Base-by-base conservation (phyloP, 1,140 invertebrate genomes). In the Drosophila prosaltans region DNA sequence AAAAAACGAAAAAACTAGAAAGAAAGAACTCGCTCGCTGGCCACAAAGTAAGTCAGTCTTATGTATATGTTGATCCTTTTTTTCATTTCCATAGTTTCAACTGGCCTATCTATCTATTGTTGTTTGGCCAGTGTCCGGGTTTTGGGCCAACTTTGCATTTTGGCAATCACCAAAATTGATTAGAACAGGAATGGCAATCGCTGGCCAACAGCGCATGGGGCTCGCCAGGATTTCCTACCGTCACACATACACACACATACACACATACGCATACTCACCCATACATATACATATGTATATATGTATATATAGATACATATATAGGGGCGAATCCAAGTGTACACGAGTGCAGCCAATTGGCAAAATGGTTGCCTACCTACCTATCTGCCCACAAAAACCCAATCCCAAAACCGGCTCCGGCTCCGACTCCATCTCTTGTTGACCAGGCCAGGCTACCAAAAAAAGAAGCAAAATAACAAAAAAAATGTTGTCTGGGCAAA, bases 111-210 rank as follows among this genome's bases (percentile, higher is more conserved):
- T 76, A 39, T 55, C 66, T 76, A 67, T 76, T 76, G 72, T 69
- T 59, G 74, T 76, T 30, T 76, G 61, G 60, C 58, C 70, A 32
- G 39, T 63, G 45, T 57, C 65, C 62, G 54, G 10, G 24, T 39
- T 73, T 30, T 32, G 43, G 26, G 41, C 45, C 40, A 69, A 67
- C 59, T 75, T 79, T 79, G 69, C 77, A 77, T 84, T 51, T 77
- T 84, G 77, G 66, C 81, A 80, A 80, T 84, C 77, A 84, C 80
- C 71, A 77, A 84, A 84, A 84, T 84, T 84, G 81, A 84, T 84
- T 80, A 84, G 81, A 84, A 69, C 57, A 61, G 67, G 80, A 77
- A 74, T 76, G 76, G 76, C 72, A 70, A 84, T 65, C 66, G 66
- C 59, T 67, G 67, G 75, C 54, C 54, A 51, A 41, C 66, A 68